Conservation (phyloP, 2,888 invertebrate genomes). For the Orthonychiurus folsomi region DNA sequence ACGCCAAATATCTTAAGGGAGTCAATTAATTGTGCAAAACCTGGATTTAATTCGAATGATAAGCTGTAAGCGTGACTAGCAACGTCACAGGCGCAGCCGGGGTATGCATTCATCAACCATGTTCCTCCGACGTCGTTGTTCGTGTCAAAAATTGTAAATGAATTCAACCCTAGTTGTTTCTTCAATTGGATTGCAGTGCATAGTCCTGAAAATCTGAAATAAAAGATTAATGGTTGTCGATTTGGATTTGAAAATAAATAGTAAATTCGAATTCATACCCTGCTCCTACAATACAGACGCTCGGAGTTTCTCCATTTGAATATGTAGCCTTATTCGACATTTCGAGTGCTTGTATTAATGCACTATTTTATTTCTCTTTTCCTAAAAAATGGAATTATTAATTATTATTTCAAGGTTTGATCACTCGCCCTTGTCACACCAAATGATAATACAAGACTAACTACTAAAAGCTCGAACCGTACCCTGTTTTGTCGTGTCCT, state of each 20-base stretch:
- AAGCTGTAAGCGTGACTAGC: constrained; percentile 33
- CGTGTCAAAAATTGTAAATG: constrained; percentile 31
- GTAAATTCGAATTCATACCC: not conserved
- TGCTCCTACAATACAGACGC: constrained; percentile 9
- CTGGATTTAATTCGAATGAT: constrained; percentile 34
- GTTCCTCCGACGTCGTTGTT: constrained; percentile 34
- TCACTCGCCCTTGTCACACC: too few relatives aligned
- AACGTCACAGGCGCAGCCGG: constrained; percentile 25
- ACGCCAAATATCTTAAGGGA: too few relatives aligned
- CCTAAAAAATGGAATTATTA: too few relatives aligned
- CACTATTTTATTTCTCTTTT: too few relatives aligned
- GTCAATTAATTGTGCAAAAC: constrained; percentile 17
- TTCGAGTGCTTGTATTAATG: too few relatives aligned
- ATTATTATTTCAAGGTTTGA: too few relatives aligned
- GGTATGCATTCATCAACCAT: constrained; percentile 26
- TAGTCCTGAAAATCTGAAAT: constrained; percentile 30
- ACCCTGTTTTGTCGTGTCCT: too few relatives aligned
- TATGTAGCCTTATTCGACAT: not conserved
- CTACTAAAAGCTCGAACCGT: too few relatives aligned
- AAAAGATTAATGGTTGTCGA: too few relatives aligned
- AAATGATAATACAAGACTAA: too few relatives aligned
- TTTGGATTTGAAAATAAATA: not conserved
- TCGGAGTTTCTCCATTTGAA: constrained; percentile 5
- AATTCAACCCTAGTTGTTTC: constrained; percentile 24
- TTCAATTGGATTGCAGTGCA: constrained; percentile 30